Conservation (phyloP, 1,140 invertebrate species). For the Thalassaphorura encarpata region DNA sequence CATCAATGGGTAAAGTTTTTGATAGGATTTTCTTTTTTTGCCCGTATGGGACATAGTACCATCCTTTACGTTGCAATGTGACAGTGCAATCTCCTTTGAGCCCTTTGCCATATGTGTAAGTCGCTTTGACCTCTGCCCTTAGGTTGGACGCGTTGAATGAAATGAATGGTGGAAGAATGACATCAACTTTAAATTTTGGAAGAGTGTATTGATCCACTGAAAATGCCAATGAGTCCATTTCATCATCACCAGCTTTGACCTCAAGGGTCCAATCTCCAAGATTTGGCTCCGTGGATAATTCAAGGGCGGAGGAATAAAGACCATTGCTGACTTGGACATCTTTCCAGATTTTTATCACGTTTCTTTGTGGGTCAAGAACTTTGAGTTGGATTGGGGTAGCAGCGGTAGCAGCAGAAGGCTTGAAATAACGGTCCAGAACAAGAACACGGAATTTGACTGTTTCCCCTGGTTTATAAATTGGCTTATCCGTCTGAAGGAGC, state of each 20-base stretch:
- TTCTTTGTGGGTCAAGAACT: background rate
- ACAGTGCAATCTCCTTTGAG: slow-evolving; percentile 65
- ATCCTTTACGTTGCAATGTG: slow-evolving; percentile 45
- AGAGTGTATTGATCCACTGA: slow-evolving; percentile 82
- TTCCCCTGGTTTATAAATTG: slow-evolving; percentile 79
- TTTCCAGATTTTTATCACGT: slow-evolving; percentile 5
- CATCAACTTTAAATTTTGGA: slow-evolving; percentile 78
- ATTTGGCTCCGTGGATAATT: slow-evolving; percentile 46
- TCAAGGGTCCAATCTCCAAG: slow-evolving; percentile 76
- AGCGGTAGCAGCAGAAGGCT: slow-evolving; percentile 41
- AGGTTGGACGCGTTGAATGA: slow-evolving; percentile 66
- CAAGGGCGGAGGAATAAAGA: background rate
- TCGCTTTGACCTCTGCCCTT: slow-evolving; percentile 63
- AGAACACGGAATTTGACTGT: slow-evolving; percentile 75
- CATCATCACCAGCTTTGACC: background rate
- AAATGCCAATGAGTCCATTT: slow-evolving; percentile 48
- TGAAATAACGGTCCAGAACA: slow-evolving; percentile 60
- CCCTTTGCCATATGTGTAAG: slow-evolving; percentile 73
- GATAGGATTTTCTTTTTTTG: slow-evolving; percentile 54
- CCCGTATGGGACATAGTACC: slow-evolving; percentile 43
- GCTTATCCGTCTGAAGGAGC: slow-evolving; percentile 87
- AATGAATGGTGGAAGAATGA: slow-evolving; percentile 66
- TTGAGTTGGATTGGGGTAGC: background rate
- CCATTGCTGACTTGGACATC: slow-evolving; percentile 46
- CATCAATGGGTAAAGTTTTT: slow-evolving; percentile 54